Evolutionary conservation across 2,888 invertebrate species (phyloP).

Genomic region (Mesochorus sp.): DNA sequence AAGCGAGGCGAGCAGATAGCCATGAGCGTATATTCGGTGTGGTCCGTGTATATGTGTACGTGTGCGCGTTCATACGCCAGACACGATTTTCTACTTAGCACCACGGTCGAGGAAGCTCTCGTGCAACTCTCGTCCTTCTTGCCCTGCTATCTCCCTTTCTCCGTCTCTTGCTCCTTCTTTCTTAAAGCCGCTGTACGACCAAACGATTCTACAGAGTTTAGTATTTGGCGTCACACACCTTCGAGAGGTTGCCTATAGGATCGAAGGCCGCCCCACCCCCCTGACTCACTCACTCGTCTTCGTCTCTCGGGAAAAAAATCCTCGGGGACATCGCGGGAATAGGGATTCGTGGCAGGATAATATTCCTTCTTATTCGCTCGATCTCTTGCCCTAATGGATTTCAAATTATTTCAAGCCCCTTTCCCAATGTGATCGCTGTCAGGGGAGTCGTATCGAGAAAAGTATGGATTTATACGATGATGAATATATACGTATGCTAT

Average conservation of each 20-base stretch:
- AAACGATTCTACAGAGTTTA: slow-evolving; percentile 47
- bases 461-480: neutral
- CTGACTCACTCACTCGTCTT: slow-evolving; percentile 18
- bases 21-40: neutral
- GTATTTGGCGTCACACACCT: slow-evolving; percentile 52
- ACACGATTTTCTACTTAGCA: slow-evolving; percentile 82
- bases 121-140: slow-evolving; percentile 27
- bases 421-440: slow-evolving; percentile 19
- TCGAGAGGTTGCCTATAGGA: slow-evolving; percentile 41
- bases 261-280: slow-evolving; percentile 10
- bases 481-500: no score
- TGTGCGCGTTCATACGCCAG: slow-evolving; percentile 76
- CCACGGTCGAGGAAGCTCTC: slow-evolving; percentile 51
- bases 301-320: slow-evolving; percentile 46
- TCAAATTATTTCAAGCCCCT: slow-evolving; percentile 37
- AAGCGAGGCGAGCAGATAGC: slow-evolving; percentile 5
- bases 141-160: no score
- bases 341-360: slow-evolving; percentile 30
- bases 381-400: slow-evolving; percentile 53
- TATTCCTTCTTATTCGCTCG: slow-evolving; percentile 31
- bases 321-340: slow-evolving; percentile 36
- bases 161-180: neutral
- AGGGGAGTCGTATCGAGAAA: neutral
- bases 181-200: slow-evolving; percentile 34
- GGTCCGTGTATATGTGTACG: slow-evolving; percentile 22